These are phyloP conservation scores for Dolomedes plantarius DNA, from an alignment of 2,888 invertebrate species.

Conservation along the genomic window DNA sequence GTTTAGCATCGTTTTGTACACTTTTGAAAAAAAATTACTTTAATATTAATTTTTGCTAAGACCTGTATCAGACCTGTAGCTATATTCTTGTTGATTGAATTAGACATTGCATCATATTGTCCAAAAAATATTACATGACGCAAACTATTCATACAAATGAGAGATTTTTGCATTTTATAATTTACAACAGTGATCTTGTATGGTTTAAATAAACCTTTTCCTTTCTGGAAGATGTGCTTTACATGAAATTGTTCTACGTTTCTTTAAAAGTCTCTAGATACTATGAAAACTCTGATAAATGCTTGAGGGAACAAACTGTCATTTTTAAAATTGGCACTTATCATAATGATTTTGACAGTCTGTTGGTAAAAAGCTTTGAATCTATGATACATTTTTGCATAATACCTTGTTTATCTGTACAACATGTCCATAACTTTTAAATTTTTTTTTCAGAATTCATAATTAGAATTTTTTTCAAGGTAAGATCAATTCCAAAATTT, in stretches of 20 bases:
- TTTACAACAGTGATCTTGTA: background rate
- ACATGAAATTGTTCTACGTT: background rate
- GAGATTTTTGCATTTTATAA: background rate
- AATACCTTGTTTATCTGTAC: no score
- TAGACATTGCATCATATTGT: background rate
- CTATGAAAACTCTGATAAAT: background rate
- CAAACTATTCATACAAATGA: background rate
- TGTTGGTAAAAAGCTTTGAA: no score
- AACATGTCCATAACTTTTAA: no score
- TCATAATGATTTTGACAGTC: background rate
- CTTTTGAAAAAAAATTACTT: conserved; percentile 38
- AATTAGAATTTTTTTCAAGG: no score
- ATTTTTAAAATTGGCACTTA: conserved; percentile 8
- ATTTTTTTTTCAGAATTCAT: no score
- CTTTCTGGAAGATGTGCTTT: background rate
- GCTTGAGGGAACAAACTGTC: background rate
- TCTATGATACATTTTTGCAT: no score
- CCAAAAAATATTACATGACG: conserved; percentile 12
- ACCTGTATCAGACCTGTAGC: conserved; percentile 55
- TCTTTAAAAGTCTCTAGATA: background rate
- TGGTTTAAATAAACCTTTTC: background rate
- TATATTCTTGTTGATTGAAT: conserved; percentile 11
- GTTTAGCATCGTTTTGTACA: conserved; percentile 62
- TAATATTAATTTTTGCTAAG: conserved; percentile 64
- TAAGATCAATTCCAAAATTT: no score